Conservation (phyloP, 2,113 vertebrate genomes). For the Tyto alba region DNA sequence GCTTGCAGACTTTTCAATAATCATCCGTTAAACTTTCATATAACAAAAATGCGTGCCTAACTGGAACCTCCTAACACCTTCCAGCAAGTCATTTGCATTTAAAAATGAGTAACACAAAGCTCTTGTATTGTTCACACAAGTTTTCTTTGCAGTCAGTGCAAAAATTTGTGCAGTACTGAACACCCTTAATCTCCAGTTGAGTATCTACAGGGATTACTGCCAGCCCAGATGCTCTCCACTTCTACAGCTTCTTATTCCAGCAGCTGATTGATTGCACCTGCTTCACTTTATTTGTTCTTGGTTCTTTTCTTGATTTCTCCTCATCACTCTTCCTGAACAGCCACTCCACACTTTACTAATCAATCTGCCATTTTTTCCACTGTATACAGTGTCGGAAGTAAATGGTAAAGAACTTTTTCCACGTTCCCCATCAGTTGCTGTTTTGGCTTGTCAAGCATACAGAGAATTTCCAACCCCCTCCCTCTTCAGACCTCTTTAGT, state of each 20-base stretch:
- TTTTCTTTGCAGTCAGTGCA: neutral
- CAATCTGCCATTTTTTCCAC: neutral
- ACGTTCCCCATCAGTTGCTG: neutral
- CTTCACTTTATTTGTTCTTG: slow-evolving; percentile 17
- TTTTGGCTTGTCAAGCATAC: neutral
- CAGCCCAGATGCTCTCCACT: neutral
- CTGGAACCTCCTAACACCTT: neutral
- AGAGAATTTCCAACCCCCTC: neutral
- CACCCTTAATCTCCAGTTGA: neutral
- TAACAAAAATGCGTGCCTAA: neutral
- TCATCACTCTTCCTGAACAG: slow-evolving; percentile 35
- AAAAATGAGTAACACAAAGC: neutral
- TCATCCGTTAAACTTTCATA: neutral
- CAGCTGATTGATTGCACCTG: neutral
- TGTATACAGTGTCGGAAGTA: neutral
- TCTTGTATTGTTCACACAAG: rapidly evolving
- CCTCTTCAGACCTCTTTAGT: neutral
- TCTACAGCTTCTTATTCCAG: neutral
- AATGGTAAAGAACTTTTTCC: neutral
- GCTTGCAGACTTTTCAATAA: neutral
- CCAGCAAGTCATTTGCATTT: neutral
- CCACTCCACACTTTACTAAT: slow-evolving; percentile 9
- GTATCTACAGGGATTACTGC: neutral
- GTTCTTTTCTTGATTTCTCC: slow-evolving; percentile 19
- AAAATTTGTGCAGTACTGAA: neutral